Evolutionary conservation across 2,888 invertebrate species (phyloP), one percentile per base, ranked within the genome.

Genomic region (Caenorhabditis zanzibari): DNA sequence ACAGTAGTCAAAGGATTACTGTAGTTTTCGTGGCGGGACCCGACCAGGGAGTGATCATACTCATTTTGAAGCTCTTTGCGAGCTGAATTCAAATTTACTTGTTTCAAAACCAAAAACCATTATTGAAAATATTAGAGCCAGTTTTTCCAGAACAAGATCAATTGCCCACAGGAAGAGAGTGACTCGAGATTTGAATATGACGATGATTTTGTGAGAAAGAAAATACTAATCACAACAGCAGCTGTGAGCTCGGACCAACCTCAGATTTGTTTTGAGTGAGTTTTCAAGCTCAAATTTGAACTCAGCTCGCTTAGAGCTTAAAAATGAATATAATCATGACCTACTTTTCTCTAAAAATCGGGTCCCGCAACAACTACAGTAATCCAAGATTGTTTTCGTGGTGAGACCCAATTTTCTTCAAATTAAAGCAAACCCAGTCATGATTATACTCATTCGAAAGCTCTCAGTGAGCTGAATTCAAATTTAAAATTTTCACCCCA

Each of bases 201-300:
- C 22, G 81, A 81, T 49, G 63, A 68, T n/a, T 81, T 81, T 26
- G 59, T 81, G 0, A 16, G 81, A 7, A 81, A 58, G 47, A 81
- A 81, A 38, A 41, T 81, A 19, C 26, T 81, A 16, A 81, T 81
- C 41, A 74, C 74, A 1, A 81, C 81, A 7, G 81, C 81, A 0
- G 81, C 81, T 10, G 81, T 74, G 16, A 61, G 41, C 22, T 74
- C 81, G 14, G 26, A 81, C 26, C 41, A 73, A 35, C 81, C 81
- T 14, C 81, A 81, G 58, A 1, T 35, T 28, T 81, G 81, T 61
- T 81, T 81, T 32, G 68, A 81, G 81, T 81, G 7, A 49, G 74
- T 22, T 19, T 19, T 49, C 19, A 49, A 49, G 6, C n/a, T n/a
- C n/a, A n/a, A n/a, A n/a, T 47, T 47, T 19, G 47, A 47, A 47